A percentile compares a stretch with the other conserved stretches of the same genome.
These are phyloP conservation scores for Pterostichus madidus DNA, from an alignment of 2,888 invertebrate species.

Conservation along the genomic window DNA sequence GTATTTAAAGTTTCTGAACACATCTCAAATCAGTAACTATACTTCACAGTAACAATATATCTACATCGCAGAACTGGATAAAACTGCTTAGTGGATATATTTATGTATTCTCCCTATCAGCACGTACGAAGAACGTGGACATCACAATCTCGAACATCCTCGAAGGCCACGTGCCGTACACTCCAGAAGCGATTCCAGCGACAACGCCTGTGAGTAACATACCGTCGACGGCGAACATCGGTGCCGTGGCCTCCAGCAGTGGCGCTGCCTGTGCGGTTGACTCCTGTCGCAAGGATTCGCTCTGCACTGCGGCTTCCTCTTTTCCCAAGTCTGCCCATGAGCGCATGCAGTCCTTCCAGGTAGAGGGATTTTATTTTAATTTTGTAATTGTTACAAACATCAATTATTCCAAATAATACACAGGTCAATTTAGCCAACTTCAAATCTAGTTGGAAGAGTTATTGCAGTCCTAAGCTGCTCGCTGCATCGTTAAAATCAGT, in stretches of 20 bases:
- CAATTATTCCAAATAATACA: no score
- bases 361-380: background rate
- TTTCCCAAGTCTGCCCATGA: slow-evolving; percentile 82
- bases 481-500: no score
- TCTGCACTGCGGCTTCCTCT: slow-evolving; percentile 75
- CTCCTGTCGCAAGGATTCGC: slow-evolving; percentile 66
- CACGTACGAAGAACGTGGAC: slow-evolving; percentile 87
- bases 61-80: no score
- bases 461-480: no score
- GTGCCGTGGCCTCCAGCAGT: slow-evolving; percentile 6
- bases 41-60: no score
- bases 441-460: no score
- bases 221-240: slow-evolving; percentile 66
- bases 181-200: slow-evolving; percentile 75
- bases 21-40: no score
- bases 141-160: slow-evolving; percentile 89
- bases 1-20: no score
- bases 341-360: slow-evolving; percentile 85
- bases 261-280: slow-evolving; percentile 66
- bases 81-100: no score
- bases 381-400: no score
- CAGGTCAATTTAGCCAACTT: no score
- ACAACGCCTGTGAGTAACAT: slow-evolving; percentile 51
- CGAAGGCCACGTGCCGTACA: slow-evolving; percentile 86
- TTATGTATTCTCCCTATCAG: slow-evolving; percentile 74